A percentile compares a stretch with the other conserved stretches of the same genome.
Conservation (phyloP, 2,888 invertebrate genomes). For the Euplexia lucipara region DNA sequence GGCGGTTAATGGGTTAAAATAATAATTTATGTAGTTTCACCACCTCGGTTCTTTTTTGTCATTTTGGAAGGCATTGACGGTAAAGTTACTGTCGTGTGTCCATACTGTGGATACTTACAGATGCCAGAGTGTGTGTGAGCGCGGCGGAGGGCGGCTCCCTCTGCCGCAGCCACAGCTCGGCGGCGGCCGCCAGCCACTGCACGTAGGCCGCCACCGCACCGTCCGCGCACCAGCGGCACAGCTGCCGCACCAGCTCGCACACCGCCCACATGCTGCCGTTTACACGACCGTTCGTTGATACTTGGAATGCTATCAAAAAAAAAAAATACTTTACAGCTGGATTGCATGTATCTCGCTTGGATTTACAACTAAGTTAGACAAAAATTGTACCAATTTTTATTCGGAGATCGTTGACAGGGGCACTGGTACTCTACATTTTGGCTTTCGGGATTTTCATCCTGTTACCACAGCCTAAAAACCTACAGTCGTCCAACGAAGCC, state of each 20-base stretch:
- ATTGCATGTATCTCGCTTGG: too few species aligned
- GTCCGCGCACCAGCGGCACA: conserved; percentile 92
- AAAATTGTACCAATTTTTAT: too few species aligned
- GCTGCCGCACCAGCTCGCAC: conserved; percentile 95
- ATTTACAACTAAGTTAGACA: too few species aligned
- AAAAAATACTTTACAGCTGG: background rate
- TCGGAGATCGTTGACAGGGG: too few species aligned
- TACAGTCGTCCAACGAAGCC: too few species aligned
- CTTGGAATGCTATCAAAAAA: conserved; percentile 77
- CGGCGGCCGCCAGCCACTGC: conserved; percentile 93
- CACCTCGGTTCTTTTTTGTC: too few species aligned
- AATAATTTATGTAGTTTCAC: too few species aligned
- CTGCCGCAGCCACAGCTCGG: conserved; percentile 86
- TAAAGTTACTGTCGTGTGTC: background rate
- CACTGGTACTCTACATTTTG: too few species aligned
- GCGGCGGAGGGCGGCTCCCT: conserved; percentile 81
- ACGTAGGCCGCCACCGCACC: conserved; percentile 93
- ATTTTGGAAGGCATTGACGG: background rate
- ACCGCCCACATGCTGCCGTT: conserved; percentile 90
- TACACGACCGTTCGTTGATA: conserved; percentile 61
- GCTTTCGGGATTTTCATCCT: too few species aligned
- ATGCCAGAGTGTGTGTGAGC: conserved; percentile 94
- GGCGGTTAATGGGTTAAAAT: too few species aligned
- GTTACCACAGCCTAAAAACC: too few species aligned
- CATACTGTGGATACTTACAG: conserved; percentile 87